Evolutionary conservation across 2,888 invertebrate genomes (phyloP).

Genomic region (Caenorhabditis sp.): DNA sequence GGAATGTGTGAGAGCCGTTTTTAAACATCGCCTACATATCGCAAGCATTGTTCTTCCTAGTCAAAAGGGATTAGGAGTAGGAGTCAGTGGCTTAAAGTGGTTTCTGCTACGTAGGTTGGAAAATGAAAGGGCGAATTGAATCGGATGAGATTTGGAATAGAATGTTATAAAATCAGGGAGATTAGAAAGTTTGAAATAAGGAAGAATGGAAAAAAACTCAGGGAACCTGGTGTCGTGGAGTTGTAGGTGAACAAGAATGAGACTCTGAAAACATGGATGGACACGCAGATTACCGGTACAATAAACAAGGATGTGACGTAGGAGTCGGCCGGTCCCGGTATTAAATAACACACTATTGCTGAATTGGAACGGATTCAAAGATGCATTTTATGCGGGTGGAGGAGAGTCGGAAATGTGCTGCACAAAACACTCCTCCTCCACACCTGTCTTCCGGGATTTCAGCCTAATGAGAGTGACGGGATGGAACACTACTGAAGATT

Average conservation of each 20-base stretch:
- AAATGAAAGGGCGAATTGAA: conserved; percentile 17
- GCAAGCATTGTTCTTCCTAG: conserved; percentile 15
- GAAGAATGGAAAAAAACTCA: not conserved
- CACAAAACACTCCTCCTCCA: not conserved
- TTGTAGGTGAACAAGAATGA: not conserved
- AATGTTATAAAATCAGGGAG: conserved; percentile 38
- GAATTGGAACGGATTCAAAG: conserved; percentile 25
- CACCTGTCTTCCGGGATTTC: conserved; percentile 36
- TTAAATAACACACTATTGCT: conserved; percentile 22
- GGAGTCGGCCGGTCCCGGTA: not conserved
- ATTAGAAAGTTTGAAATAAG: not conserved
- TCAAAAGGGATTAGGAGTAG: conserved; percentile 38
- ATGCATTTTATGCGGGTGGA: conserved; percentile 20
- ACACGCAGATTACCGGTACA: conserved; percentile 30
- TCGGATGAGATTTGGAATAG: too few species aligned
- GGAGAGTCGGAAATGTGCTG: not conserved
- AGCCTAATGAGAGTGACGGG: conserved; percentile 40
- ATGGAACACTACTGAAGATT: not conserved
- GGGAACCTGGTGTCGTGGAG: not conserved
- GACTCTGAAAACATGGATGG: conserved; percentile 28
- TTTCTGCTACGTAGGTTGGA: conserved; percentile 34
- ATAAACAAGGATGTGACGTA: conserved; percentile 51
- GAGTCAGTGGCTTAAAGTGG: too few species aligned
- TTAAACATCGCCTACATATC: conserved; percentile 21
- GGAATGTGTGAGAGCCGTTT: conserved; percentile 38